Evolutionary conservation across 2,797 vertebrate genomes (phyloP).

Genomic region (Anguilla marmorata): DNA sequence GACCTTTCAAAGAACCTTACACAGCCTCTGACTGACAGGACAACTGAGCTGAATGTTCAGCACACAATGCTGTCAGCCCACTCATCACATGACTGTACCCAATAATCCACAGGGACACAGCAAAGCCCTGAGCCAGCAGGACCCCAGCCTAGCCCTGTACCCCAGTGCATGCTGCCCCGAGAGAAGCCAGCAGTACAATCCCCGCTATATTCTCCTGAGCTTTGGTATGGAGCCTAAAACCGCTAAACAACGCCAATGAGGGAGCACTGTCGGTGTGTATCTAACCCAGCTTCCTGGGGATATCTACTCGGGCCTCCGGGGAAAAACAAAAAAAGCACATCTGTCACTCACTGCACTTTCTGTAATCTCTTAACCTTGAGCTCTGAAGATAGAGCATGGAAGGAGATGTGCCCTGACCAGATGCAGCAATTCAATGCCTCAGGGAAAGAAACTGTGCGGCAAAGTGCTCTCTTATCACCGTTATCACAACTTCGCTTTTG

Average conservation of each 20-base stretch:
- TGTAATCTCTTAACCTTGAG: not conserved
- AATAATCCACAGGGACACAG: constrained; percentile 36
- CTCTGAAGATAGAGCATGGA: not conserved
- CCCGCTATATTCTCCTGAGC: not conserved
- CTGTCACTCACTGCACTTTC: constrained; percentile 44
- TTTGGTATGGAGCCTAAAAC: not conserved
- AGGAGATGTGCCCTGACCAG: not conserved
- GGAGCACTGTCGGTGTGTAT: not conserved
- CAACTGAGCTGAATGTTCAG: not conserved
- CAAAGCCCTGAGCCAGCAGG: constrained; percentile 42
- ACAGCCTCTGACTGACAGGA: constrained; percentile 18
- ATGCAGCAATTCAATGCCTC: not conserved
- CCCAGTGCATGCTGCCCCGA: not conserved
- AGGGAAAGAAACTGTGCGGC: not conserved
- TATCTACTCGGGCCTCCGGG: not conserved
- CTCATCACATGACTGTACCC: constrained; percentile 12
- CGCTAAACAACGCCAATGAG: not conserved
- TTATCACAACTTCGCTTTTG: not conserved
- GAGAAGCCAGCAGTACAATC: not conserved
- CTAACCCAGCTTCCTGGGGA: not conserved
- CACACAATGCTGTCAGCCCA: not conserved
- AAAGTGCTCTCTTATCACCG: not conserved
- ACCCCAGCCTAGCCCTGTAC: not conserved
- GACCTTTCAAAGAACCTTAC: constrained; percentile 22
- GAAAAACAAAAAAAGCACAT: constrained; percentile 29